Evolutionary conservation across 1,140 invertebrate species (phyloP), one percentile per base, ranked within the genome.

Genomic region (Caenorhabditis tropicalis): DNA sequence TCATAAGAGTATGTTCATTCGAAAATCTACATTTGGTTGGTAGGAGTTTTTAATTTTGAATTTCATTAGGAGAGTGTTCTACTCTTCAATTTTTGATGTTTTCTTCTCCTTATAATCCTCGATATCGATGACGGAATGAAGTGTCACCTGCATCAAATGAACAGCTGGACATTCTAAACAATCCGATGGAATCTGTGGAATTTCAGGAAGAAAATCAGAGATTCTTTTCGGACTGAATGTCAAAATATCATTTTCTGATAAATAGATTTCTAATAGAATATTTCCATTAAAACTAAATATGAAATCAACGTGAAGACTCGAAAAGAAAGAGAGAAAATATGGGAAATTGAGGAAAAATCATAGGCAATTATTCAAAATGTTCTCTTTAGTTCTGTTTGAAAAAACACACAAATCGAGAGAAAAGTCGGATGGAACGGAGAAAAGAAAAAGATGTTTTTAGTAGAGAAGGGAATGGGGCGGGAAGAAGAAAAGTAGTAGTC

Each of bases 121-220:
- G 53, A 10, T 56, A 5, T 43, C 39, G 49, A 51, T n/a, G n/a
- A 12, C 21, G 2, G 29, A 56, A 56, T n/a, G 10, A 10, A 27
- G 2, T n/a, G 31, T 33, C 31, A 65, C 21, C 16, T 65, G 29
- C 29, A 36, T 24, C 1, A 65, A 65, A 33, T 65, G 58, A 65
- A n/a, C 29, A 65, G 58, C 29, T 65, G 58, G 58, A 65, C 58
- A 65, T 33, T 65, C 29, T 19, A 65, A 65, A 65, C 31, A 65
- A 19, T n/a, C 15, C 36, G 5, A 16, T 16, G 58, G 58, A 65
- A 36, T 65, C 29, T 65, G 9, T 7, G 29, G 58, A 65, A 65
- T 65, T 65, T 24, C 1, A 36, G 36, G 36, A 56, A 10, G 7
- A 56, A 56, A 27, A 27, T 27, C 6, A 24, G 29, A 51, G 21